phyloP scores from a whole-genome alignment of 92 coral and sea anemone genomes.

The Porites cylindrica region DNA sequence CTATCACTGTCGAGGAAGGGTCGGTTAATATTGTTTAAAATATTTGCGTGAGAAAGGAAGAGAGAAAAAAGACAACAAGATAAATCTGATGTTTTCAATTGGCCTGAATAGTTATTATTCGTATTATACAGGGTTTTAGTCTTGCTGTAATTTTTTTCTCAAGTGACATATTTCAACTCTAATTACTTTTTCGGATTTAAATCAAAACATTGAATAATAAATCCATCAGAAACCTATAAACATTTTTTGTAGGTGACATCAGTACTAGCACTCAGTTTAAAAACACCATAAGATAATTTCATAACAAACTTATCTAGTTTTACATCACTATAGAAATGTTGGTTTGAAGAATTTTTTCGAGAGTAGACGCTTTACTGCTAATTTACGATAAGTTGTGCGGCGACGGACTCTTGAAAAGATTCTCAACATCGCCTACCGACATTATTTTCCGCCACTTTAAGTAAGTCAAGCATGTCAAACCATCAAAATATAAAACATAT shows the following conservation, averaged over 20 bases:
- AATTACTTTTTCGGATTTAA: background rate
- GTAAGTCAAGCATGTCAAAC: conserved; percentile 6
- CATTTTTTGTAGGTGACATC: background rate
- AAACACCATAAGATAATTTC: background rate
- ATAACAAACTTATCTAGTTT: background rate
- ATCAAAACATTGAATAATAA: conserved; percentile 11
- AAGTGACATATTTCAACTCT: background rate
- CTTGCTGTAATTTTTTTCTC: background rate
- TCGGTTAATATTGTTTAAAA: no score
- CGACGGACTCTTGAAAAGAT: background rate
- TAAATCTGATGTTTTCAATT: no score
- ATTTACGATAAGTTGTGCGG: background rate
- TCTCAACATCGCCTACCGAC: background rate
- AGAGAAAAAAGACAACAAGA: no score
- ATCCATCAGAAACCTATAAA: background rate
- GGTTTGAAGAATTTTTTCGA: background rate
- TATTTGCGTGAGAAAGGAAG: no score
- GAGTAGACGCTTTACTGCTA: background rate
- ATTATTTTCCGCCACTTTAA: background rate
- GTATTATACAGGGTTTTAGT: background rate
- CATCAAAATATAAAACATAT: background rate
- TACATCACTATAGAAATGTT: background rate
- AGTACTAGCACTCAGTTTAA: background rate
- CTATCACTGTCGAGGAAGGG: no score
- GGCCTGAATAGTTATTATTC: background rate